phyloP scores from a whole-genome alignment of 2,113 vertebrate species.

The Pomatostomus ruficeps region DNA sequence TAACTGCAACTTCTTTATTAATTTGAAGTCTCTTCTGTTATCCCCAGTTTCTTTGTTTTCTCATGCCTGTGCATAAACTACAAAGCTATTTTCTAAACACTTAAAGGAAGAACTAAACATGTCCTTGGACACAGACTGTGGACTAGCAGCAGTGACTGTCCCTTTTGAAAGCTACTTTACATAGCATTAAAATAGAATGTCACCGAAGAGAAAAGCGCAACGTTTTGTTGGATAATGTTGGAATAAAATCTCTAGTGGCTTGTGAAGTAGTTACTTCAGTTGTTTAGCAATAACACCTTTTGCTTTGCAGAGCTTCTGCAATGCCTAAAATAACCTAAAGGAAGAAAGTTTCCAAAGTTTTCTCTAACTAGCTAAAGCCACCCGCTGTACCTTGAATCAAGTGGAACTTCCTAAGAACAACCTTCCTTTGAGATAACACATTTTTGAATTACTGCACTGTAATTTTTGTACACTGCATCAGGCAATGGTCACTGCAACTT shows the following conservation, averaged over 20 bases:
- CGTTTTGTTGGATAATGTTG: background rate
- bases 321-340: background rate
- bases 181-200: background rate
- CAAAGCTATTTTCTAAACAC: conserved; percentile 3
- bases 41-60: background rate
- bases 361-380: background rate
- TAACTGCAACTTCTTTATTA: background rate
- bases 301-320: background rate
- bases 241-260: background rate
- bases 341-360: background rate
- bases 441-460: conserved; percentile 31
- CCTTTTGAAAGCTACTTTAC: conserved; percentile 24
- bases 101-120: background rate
- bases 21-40: background rate
- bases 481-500: background rate
- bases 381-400: background rate
- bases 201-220: background rate
- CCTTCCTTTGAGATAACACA: conserved; percentile 37
- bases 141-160: background rate
- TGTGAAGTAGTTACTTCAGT: background rate
- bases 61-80: background rate
- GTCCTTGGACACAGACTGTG: background rate
- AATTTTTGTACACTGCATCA: conserved; percentile 16
- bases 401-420: conserved; percentile 2
- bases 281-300: background rate